Percentiles rank a stretch among this genome's conserved stretches.
These are phyloP conservation scores for Heliothis peltigera DNA, from an alignment of 2,888 invertebrate species.

Conservation along the genomic window DNA sequence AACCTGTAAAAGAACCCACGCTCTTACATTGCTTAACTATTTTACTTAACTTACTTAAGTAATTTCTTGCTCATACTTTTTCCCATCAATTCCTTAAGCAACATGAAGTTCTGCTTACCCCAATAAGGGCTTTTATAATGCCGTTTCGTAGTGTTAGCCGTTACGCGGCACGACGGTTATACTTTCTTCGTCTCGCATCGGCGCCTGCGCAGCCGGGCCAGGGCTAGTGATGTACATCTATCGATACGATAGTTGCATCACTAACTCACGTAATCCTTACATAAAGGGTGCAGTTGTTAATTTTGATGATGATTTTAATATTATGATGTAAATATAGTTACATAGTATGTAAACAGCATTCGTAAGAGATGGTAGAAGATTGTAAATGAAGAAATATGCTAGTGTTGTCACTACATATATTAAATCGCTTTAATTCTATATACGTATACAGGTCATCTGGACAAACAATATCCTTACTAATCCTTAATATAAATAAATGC, in stretches of 20 bases:
- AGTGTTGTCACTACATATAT: no score
- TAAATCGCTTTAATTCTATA: no score
- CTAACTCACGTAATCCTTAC: constrained; percentile 52
- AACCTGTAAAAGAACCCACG: no score
- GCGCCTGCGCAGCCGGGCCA: constrained; percentile 79
- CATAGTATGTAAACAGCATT: background rate
- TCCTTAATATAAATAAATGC: no score
- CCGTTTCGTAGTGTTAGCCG: constrained; percentile 69
- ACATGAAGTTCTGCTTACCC: constrained; percentile 33
- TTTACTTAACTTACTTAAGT: no score
- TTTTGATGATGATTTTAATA: constrained; percentile 21
- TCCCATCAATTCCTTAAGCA: background rate
- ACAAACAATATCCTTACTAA: no score
- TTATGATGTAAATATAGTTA: background rate
- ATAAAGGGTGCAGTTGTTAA: constrained; percentile 49
- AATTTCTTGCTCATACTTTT: background rate
- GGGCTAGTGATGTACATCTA: constrained; percentile 70
- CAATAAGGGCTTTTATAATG: constrained; percentile 59
- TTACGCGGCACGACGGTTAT: constrained; percentile 80
- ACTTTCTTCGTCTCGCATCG: constrained; percentile 87
- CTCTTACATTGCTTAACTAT: no score
- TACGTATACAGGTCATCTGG: no score
- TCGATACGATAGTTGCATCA: constrained; percentile 56
- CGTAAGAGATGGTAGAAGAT: background rate
- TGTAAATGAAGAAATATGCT: background rate